These are phyloP conservation scores for Heptascelio sp. DNA, from an alignment of 2,888 invertebrate species.

Conservation along the genomic window DNA sequence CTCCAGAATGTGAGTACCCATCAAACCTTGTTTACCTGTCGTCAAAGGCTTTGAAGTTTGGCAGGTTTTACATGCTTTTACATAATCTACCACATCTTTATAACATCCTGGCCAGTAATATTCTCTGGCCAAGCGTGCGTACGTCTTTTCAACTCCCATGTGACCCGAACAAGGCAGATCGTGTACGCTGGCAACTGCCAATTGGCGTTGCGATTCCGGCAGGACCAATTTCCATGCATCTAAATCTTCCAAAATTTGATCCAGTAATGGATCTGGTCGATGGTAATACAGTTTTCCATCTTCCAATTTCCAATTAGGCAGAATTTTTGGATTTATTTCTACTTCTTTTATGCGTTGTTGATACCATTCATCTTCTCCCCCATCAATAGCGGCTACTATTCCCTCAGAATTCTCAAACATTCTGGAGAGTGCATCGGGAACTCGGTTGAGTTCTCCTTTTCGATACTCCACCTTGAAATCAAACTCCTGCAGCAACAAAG, in stretches of 20 bases:
- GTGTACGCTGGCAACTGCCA: neutral
- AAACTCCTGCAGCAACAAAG: neutral
- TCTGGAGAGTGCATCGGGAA: neutral
- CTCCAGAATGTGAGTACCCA: neutral
- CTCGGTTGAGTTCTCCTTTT: neutral
- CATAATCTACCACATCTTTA: neutral
- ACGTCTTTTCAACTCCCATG: slow-evolving; percentile 11
- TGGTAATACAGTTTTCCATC: neutral
- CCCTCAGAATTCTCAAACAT: too few relatives aligned
- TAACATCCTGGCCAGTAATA: slow-evolving; percentile 8
- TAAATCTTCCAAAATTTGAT: neutral
- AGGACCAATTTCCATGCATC: neutral
- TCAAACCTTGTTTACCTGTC: neutral
- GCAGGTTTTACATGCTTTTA: neutral
- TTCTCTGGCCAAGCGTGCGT: neutral
- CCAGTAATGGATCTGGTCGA: slow-evolving; percentile 2
- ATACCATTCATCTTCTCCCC: neutral
- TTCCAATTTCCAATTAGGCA: slow-evolving; percentile 3
- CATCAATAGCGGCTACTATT: neutral
- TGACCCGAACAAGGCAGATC: neutral
- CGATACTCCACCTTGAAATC: neutral
- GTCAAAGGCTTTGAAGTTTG: neutral
- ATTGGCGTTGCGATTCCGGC: neutral
- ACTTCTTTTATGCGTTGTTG: neutral
- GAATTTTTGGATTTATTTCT: neutral